These are phyloP conservation scores for Oncorhynchus keta DNA, from an alignment of 2,113 vertebrate genomes.

Conservation along the genomic window DNA sequence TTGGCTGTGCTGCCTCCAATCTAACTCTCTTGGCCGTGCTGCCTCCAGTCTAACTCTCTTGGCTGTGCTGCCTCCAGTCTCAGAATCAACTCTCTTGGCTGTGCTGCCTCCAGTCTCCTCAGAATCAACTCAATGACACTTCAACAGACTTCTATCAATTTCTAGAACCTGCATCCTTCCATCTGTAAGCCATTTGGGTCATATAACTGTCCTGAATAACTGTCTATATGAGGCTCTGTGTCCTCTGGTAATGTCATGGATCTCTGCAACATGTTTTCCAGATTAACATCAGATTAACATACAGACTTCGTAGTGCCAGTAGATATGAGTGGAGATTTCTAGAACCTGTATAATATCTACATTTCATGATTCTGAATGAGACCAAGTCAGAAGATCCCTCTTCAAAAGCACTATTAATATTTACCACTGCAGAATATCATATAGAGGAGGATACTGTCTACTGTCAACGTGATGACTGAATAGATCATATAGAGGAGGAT, in stretches of 20 bases:
- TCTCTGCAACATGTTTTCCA: neutral
- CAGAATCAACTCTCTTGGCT: no score
- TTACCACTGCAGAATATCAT: neutral
- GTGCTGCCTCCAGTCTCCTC: no score
- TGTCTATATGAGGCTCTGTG: neutral
- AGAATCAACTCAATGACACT: neutral
- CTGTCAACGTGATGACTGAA: no score
- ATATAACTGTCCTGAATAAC: neutral
- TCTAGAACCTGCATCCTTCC: neutral
- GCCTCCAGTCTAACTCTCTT: no score
- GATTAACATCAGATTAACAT: conserved; percentile 22
- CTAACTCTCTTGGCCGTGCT: no score
- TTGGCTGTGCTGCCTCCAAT: no score
- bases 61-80: no score
- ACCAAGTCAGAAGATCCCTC: neutral
- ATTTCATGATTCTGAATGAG: neutral
- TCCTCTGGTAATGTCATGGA: conserved; percentile 1
- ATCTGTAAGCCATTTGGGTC: conserved; percentile 20
- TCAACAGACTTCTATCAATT: conserved; percentile 15
- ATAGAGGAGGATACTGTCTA: no score
- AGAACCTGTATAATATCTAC: neutral
- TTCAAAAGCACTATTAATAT: neutral
- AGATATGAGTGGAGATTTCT: neutral
- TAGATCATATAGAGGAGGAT: no score
- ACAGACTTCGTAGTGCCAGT: neutral